Conservation (phyloP, 1,140 invertebrate species). For the Eurytemora carolleeae region DNA sequence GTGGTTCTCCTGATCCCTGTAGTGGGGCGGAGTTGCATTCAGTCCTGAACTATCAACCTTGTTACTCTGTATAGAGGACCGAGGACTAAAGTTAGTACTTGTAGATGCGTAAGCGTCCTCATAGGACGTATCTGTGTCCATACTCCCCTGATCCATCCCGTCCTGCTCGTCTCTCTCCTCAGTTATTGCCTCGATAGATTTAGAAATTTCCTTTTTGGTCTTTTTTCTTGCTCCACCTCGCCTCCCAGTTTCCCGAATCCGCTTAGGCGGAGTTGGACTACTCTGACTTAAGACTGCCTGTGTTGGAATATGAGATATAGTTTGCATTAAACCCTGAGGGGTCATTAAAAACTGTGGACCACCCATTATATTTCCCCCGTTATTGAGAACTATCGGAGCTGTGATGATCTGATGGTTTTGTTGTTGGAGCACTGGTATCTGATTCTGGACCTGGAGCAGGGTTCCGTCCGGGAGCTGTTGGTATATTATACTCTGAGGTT, state of each 20-base stretch:
- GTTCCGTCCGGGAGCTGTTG: slow-evolving; percentile 8
- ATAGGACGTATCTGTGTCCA: too few relatives aligned
- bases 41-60: slow-evolving; percentile 7
- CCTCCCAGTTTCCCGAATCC: background rate
- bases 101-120: too few relatives aligned
- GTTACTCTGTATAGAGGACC: slow-evolving; percentile 4
- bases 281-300: too few relatives aligned
- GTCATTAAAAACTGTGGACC: too few relatives aligned
- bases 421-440: too few relatives aligned
- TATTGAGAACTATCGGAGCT: too few relatives aligned
- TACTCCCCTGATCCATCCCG: background rate
- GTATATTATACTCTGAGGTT: background rate
- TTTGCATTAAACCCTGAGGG: too few relatives aligned
- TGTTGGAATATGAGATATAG: too few relatives aligned
- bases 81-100: background rate
- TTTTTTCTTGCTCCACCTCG: background rate
- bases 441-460: slow-evolving; percentile 3
- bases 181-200: background rate
- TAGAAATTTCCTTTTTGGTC: background rate
- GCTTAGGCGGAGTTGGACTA: background rate
- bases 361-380: too few relatives aligned
- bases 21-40: slow-evolving; percentile 1
- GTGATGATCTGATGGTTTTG: too few relatives aligned
- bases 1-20: too few relatives aligned
- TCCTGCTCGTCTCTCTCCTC: background rate